These are phyloP conservation scores for Pleuronectes platessa DNA, from an alignment of 2,113 vertebrate genomes.

Conservation along the genomic window DNA sequence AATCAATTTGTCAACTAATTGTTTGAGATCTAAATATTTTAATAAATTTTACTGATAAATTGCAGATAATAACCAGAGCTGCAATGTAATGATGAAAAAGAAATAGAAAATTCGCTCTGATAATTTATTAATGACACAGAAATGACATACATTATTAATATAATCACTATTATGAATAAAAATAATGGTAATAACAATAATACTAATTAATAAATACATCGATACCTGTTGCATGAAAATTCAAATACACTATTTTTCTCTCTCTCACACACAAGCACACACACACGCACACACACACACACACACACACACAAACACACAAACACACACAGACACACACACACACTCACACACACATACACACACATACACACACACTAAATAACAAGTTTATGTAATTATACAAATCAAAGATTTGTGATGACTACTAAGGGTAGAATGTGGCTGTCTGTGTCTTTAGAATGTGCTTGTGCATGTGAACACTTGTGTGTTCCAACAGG, in stretches of 20 bases:
- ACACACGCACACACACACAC: neutral
- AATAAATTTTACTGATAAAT: too few relatives aligned
- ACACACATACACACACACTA: neutral
- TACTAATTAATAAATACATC: neutral
- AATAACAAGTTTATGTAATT: neutral
- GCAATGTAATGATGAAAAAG: too few relatives aligned
- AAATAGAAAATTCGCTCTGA: too few relatives aligned
- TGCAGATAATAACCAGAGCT: too few relatives aligned
- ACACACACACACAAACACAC: neutral
- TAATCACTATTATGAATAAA: neutral
- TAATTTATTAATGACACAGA: too few relatives aligned
- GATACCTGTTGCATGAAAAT: neutral
- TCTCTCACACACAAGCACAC: neutral
- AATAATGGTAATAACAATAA: neutral
- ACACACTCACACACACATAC: neutral
- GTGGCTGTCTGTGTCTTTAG: neutral
- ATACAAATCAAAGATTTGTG: neutral
- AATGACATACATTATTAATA: too few relatives aligned
- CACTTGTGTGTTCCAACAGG: conserved; percentile 30
- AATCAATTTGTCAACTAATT: too few relatives aligned
- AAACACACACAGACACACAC: neutral
- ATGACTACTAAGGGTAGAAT: neutral
- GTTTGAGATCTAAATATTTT: too few relatives aligned
- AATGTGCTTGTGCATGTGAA: neutral
- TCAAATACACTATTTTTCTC: neutral